A percentile compares a stretch with the other conserved stretches of the same genome.
Evolutionary conservation across 1,140 invertebrate species (phyloP).

Genomic region (Drosophila cardini): DNA sequence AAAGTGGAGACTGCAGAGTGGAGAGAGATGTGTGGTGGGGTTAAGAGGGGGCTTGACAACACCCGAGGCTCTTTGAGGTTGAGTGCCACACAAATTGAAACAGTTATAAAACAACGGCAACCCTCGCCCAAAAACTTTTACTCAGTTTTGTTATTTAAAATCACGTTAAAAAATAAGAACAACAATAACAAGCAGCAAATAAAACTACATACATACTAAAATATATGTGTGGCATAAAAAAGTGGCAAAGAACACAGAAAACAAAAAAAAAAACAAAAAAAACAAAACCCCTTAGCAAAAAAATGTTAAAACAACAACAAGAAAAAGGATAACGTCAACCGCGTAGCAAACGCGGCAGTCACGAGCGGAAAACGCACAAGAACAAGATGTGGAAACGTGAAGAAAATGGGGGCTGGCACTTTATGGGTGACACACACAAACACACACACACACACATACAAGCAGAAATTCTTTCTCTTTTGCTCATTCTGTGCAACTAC

Average conservation of each 20-base stretch:
- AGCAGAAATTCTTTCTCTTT: constrained; percentile 27
- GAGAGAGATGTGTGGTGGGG: not conserved
- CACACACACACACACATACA: constrained; percentile 7
- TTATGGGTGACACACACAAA: constrained; percentile 57
- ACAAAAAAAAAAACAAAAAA: constrained; percentile 6
- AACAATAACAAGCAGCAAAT: constrained; percentile 62
- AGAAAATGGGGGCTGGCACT: constrained; percentile 52
- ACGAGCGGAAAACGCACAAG: constrained; percentile 53
- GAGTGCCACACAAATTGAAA: constrained; percentile 55
- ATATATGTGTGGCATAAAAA: constrained; percentile 4
- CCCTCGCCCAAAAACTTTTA: constrained; percentile 35
- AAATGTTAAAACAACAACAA: constrained; percentile 35
- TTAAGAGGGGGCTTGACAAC: too few species aligned
- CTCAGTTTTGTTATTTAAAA: constrained; percentile 59
- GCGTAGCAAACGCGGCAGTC: constrained; percentile 59
- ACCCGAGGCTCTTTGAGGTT: not conserved
- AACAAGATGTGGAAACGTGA: constrained; percentile 37
- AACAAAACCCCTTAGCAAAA: constrained; percentile 30
- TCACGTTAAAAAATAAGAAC: constrained; percentile 61
- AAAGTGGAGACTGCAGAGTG: constrained; percentile 1
- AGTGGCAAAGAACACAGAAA: constrained; percentile 9
- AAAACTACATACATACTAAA: constrained; percentile 49
- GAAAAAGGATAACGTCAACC: constrained; percentile 60
- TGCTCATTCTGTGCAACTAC: not conserved
- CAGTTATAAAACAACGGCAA: constrained; percentile 46